Evolutionary conservation across 1,140 invertebrate genomes (phyloP).

Genomic region (Magallana ariakensis): DNA sequence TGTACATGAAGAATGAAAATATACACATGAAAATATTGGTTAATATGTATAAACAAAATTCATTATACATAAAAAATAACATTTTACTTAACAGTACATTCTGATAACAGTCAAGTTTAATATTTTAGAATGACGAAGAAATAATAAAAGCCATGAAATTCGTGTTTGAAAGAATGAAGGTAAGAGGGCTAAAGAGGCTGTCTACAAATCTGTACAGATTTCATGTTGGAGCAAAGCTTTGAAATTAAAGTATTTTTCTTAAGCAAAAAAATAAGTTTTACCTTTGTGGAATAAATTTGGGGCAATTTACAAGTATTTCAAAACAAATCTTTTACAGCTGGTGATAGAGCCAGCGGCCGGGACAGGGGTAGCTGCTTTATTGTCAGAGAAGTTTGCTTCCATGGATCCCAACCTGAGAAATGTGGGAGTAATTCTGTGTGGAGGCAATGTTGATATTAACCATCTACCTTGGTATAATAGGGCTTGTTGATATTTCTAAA

Average conservation of each 20-base stretch:
- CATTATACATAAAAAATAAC: no score
- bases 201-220: neutral
- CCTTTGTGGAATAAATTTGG: no score
- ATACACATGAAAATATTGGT: no score
- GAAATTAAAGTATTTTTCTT: no score
- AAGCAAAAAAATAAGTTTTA: no score
- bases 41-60: no score
- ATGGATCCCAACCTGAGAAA: constrained; percentile 67
- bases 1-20: no score
- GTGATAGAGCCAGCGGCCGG: constrained; percentile 71
- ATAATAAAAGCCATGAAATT: constrained; percentile 79
- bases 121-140: constrained; percentile 75
- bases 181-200: no score
- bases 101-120: no score
- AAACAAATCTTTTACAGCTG: constrained; percentile 58
- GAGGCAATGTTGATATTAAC: constrained; percentile 75
- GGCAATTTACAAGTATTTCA: neutral
- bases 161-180: constrained; percentile 80
- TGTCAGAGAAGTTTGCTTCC: constrained; percentile 61
- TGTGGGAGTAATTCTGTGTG: constrained; percentile 75
- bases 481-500: neutral
- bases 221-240: no score
- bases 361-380: constrained; percentile 65
- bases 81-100: no score
- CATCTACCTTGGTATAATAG: constrained; percentile 70